Evolutionary conservation across 1,140 invertebrate species (phyloP), one percentile per base, ranked within the genome.

Genomic region (Pseudomyrmex sp.): DNA sequence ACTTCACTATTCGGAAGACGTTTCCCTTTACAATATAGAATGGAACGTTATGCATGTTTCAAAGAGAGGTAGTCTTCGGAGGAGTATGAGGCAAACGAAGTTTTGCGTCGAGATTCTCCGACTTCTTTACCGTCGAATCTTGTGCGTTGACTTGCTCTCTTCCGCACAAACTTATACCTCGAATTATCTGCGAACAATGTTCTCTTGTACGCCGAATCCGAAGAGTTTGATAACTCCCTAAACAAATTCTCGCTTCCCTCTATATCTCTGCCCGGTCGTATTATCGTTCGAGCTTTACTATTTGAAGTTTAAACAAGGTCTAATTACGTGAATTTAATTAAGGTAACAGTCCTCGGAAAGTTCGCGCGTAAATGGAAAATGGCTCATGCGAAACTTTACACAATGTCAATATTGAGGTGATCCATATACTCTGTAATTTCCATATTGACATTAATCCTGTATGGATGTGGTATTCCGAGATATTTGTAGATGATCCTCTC

Each of bases 301-400:
- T 58, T n/a, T 48, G 23, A 70, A 56, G 15, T 46, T 70, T 12
- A 20, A 70, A 59, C 44, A 59, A 79, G 65, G 26, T 79, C 70
- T 48, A 70, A 79, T 70, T 79, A 79, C 54, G 52, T 10, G 59
- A 79, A 79, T 70, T 79, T 79, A 48, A 58, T 70, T 69, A 79
- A 79, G 3, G 35, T 44, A 46, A 70, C 13, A 66, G 46, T 79
- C 65, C 18, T 12, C 1, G 54, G 18, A 54, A 79, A 48, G 48
- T 79, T 70, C 48, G 65, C 65, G 26, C 66, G 13, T 35, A 69
- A 52, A 58, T 77, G 26, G 62, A 77, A 77, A 54, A 54, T 65
- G 9, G 15, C 52, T 69, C 20, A 15, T 56, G 18, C 48, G n/a
- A 48, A 59, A 58, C 65, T 70, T 69, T 58, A 18, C 13, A 23